phyloP scores from a whole-genome alignment of 1,140 invertebrate genomes.

The Saxidomus purpurata region DNA sequence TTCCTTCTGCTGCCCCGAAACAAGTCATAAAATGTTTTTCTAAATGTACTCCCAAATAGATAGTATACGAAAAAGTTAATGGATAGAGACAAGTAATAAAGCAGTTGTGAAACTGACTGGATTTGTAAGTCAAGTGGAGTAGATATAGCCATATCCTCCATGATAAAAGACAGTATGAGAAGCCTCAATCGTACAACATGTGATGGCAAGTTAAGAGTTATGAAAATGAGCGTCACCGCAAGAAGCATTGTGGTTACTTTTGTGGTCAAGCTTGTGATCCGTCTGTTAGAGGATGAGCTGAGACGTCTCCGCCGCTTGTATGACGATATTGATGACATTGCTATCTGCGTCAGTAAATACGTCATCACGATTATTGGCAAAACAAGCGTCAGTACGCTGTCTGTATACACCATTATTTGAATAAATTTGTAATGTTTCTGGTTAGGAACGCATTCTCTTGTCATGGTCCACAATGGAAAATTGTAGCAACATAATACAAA shows the following conservation, averaged over 20 bases:
- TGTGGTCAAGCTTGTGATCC: slow-evolving; percentile 85
- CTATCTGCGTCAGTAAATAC: slow-evolving; percentile 50
- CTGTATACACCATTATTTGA: slow-evolving; percentile 88
- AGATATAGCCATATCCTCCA: background rate
- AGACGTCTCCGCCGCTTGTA: slow-evolving; percentile 56
- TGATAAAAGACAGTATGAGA: slow-evolving; percentile 72
- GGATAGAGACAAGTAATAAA: slow-evolving; percentile 94
- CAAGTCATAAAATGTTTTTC: too few species aligned
- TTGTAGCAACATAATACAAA: slow-evolving; percentile 77
- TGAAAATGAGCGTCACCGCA: slow-evolving; percentile 93
- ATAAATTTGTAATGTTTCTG: slow-evolving; percentile 79
- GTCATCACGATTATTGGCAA: slow-evolving; percentile 87
- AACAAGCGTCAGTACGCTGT: slow-evolving; percentile 88
- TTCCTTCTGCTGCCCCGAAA: too few species aligned
- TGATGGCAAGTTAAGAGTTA: slow-evolving; percentile 92
- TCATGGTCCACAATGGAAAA: slow-evolving; percentile 80
- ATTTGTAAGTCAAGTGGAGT: slow-evolving; percentile 69
- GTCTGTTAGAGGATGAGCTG: slow-evolving; percentile 31
- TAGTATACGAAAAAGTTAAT: slow-evolving; percentile 94
- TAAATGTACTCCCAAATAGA: slow-evolving; percentile 75
- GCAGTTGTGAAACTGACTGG: slow-evolving; percentile 89
- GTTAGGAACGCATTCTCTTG: slow-evolving; percentile 41
- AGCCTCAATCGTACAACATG: slow-evolving; percentile 84
- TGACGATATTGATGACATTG: slow-evolving; percentile 27
- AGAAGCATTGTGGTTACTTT: slow-evolving; percentile 94